Conservation (phyloP, 2,797 vertebrate genomes). For the Oreochromis grahami region DNA sequence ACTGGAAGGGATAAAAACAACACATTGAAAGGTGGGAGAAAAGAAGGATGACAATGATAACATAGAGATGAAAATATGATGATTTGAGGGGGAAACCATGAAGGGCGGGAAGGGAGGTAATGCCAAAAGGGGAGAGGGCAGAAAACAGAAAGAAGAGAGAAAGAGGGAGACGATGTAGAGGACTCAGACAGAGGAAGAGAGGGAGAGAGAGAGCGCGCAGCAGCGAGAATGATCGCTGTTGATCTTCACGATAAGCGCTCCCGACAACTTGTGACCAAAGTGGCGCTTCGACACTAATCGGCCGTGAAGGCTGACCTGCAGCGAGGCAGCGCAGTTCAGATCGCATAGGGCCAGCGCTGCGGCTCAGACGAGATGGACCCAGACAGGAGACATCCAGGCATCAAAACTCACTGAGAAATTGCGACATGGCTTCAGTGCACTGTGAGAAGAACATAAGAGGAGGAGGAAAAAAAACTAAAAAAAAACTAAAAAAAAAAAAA, state of each 20-base stretch:
- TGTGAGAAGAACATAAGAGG: constrained; percentile 67
- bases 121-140: constrained; percentile 69
- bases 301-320: constrained; percentile 97
- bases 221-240: constrained; percentile 79
- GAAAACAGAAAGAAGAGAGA: constrained; percentile 49
- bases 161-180: constrained; percentile 42
- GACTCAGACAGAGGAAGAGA: constrained; percentile 39
- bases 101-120: constrained; percentile 26
- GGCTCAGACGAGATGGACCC: constrained; percentile 78
- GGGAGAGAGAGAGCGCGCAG: constrained; percentile 33
- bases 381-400: constrained; percentile 93
- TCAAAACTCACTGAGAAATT: constrained; percentile 81
- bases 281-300: constrained; percentile 95
- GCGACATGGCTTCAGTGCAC: constrained; percentile 75
- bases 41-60: constrained; percentile 46
- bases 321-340: constrained; percentile 88
- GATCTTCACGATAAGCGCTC: constrained; percentile 90
- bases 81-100: constrained; percentile 70
- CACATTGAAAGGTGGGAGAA: constrained; percentile 31
- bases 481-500: neutral
- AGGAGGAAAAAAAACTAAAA: neutral
- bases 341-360: constrained; percentile 81
- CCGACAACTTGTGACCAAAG: constrained; percentile 93
- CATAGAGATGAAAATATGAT: constrained; percentile 67
- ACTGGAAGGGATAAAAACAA: constrained; percentile 1